phyloP scores from a whole-genome alignment of 2,888 invertebrate species.

The Laothoe populi region DNA sequence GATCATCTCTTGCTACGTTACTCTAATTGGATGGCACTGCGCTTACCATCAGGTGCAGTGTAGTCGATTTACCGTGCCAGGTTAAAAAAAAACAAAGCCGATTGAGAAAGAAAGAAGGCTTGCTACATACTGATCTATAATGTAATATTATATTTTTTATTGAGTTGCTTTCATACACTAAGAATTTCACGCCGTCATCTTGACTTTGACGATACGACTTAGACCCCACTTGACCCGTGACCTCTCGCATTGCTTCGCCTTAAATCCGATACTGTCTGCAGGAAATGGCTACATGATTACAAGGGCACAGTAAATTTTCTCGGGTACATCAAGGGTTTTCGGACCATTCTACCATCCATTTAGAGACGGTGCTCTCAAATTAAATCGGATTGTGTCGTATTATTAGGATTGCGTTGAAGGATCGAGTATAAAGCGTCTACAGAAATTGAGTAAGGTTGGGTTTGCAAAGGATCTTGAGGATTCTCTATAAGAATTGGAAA shows the following conservation, averaged over 20 bases:
- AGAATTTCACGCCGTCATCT: neutral
- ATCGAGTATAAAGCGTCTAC: neutral
- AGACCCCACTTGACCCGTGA: neutral
- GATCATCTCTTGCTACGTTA: too few relatives aligned
- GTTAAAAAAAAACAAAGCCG: too few relatives aligned
- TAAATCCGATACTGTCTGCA: neutral
- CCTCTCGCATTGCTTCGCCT: neutral
- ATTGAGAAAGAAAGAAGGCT: too few relatives aligned
- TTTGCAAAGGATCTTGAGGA: too few relatives aligned
- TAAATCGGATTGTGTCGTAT: constrained; percentile 2
- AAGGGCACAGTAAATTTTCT: constrained; percentile 10
- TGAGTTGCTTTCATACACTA: neutral
- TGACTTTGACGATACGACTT: neutral
- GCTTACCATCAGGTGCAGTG: too few relatives aligned
- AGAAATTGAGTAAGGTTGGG: neutral
- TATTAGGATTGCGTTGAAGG: neutral
- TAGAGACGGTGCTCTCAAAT: constrained; percentile 1
- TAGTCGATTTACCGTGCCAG: too few relatives aligned
- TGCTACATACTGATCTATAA: too few relatives aligned
- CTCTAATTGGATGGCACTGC: too few relatives aligned
- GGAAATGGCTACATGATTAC: constrained; percentile 7
- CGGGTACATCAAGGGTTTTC: neutral
- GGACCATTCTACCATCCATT: neutral
- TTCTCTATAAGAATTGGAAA: too few relatives aligned
- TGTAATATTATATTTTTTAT: neutral